phyloP scores from a whole-genome alignment of 2,113 vertebrate genomes.

The Rissa tridactyla region DNA sequence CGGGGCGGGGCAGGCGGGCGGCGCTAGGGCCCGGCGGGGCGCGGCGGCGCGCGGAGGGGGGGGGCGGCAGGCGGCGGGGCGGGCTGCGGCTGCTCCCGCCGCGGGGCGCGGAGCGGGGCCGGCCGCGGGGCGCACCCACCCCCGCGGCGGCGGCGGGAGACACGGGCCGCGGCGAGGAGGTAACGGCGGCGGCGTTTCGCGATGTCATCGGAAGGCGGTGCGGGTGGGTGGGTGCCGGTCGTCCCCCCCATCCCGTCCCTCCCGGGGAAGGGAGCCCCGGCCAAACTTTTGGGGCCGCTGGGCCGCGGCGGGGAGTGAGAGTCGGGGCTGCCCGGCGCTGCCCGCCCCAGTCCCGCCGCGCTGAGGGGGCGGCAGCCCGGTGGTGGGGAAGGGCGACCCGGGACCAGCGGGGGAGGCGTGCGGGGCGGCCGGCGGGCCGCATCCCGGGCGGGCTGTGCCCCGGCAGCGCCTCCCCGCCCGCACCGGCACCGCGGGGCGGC shows the following conservation, averaged over 20 bases:
- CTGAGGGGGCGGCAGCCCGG: not conserved
- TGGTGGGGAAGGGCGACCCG: not conserved
- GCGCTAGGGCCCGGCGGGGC: no score
- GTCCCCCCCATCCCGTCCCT: not conserved
- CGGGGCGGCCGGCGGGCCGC: no score
- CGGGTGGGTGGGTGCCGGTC: no score
- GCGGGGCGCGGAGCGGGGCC: not conserved
- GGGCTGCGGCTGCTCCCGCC: not conserved
- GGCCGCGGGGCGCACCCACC: not conserved
- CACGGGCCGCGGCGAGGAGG: constrained; percentile 70
- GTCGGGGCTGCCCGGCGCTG: not conserved
- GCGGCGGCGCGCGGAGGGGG: no score
- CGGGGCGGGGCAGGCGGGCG: not conserved
- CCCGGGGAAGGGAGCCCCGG: not conserved
- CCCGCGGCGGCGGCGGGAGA: not conserved
- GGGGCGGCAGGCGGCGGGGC: not conserved
- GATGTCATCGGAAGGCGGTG: constrained; percentile 7
- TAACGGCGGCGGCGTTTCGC: constrained; percentile 57
- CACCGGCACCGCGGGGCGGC: not conserved
- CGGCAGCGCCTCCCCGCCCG: not conserved
- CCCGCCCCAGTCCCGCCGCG: not conserved
- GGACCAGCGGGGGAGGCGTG: not conserved
- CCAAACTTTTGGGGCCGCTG: not conserved
- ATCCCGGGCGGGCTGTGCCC: not conserved
- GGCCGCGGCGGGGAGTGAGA: not conserved